Conservation (phyloP, 2,888 invertebrate species). For the Pandemis cinnamomeana region DNA sequence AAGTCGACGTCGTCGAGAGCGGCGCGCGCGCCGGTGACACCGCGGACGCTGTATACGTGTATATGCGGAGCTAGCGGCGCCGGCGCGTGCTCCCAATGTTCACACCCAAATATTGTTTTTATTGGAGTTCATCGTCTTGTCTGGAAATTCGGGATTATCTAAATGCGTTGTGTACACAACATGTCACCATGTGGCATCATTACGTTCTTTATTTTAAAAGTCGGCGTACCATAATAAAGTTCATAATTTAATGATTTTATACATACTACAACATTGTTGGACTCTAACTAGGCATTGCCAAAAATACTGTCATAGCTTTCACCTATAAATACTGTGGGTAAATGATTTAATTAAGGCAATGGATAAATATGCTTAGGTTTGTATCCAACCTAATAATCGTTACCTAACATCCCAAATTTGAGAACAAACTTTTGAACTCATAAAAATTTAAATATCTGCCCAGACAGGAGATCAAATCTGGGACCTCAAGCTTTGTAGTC, state of each 20-base stretch:
- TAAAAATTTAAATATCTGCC: too few species aligned
- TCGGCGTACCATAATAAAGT: not conserved
- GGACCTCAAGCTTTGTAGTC: too few species aligned
- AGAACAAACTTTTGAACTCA: too few species aligned
- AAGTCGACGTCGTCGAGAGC: constrained; percentile 39
- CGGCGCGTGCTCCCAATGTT: constrained; percentile 33
- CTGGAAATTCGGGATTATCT: constrained; percentile 41
- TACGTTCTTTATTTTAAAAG: constrained; percentile 26
- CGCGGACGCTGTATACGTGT: constrained; percentile 9
- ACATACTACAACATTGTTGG: not conserved
- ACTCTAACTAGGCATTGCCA: not conserved
- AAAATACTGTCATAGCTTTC: too few species aligned
- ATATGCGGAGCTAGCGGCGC: constrained; percentile 11
- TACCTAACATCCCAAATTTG: too few species aligned
- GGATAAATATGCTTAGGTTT: too few species aligned
- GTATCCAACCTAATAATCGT: too few species aligned
- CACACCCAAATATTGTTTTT: constrained; percentile 41
- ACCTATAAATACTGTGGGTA: too few species aligned
- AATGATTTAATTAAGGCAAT: too few species aligned
- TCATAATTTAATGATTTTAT: not conserved
- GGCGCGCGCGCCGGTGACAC: constrained; percentile 18
- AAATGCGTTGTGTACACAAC: constrained; percentile 41
- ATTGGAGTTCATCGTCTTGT: constrained; percentile 41
- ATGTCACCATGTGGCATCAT: constrained; percentile 38
- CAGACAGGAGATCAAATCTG: too few species aligned